A percentile compares a stretch with the other conserved stretches of the same genome.
phyloP scores from a whole-genome alignment of 2,888 invertebrate genomes.

The Cerastis leucographa region DNA sequence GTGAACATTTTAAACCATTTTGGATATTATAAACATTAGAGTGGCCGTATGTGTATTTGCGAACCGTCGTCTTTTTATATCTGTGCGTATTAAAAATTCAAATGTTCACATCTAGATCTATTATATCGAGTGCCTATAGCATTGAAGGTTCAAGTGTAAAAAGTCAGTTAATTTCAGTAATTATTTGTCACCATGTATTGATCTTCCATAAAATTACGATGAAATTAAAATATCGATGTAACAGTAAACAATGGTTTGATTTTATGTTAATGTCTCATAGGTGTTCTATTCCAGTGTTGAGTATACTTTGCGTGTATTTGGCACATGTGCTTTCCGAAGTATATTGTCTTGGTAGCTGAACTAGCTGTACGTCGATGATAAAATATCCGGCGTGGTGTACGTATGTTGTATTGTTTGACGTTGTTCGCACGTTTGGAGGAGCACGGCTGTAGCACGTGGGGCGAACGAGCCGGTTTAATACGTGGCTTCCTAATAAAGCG shows the following conservation, averaged over 20 bases:
- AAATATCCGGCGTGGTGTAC: conserved; percentile 62
- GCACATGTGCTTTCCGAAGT: conserved; percentile 66
- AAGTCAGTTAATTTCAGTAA: conserved; percentile 90
- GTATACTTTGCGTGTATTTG: conserved; percentile 62
- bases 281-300: conserved; percentile 35
- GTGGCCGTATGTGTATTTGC: conserved; percentile 86
- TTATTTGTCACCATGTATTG: conserved; percentile 90
- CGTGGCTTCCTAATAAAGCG: conserved; percentile 88
- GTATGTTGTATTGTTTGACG: conserved; percentile 69
- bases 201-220: conserved; percentile 91
- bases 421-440: conserved; percentile 76
- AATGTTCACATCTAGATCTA: conserved; percentile 90
- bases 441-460: conserved; percentile 80
- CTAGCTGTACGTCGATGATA: conserved; percentile 60
- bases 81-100: conserved; percentile 87
- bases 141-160: conserved; percentile 90
- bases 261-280: conserved; percentile 55
- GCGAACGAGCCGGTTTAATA: conserved; percentile 80
- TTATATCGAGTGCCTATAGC: conserved; percentile 91
- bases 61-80: conserved; percentile 87
- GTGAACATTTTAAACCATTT: conserved; percentile 88
- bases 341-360: conserved; percentile 64
- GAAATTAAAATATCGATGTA: conserved; percentile 91
- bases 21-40: conserved; percentile 86
- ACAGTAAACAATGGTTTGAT: conserved; percentile 87